Percentiles rank a stretch among this genome's conserved stretches.
These are phyloP conservation scores for Decapterus maruadsi DNA, from an alignment of 2,797 vertebrate genomes.

Conservation along the genomic window DNA sequence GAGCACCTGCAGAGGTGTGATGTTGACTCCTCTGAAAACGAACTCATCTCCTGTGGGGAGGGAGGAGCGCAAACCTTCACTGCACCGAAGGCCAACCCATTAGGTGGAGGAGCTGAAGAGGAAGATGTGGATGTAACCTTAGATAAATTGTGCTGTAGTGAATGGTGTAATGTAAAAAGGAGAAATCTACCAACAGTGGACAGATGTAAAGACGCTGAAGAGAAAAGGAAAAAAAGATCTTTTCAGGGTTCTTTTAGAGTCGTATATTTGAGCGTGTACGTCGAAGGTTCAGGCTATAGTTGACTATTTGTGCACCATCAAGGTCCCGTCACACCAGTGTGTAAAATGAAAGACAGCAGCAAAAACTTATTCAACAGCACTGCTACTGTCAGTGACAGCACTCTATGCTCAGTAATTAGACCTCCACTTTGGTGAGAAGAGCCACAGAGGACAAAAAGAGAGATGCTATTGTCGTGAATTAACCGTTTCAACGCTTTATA, in stretches of 20 bases:
- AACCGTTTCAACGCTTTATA: not conserved
- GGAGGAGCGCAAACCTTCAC: not conserved
- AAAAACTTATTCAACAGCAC: not conserved
- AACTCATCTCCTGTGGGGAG: not conserved
- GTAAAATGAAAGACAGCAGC: not conserved
- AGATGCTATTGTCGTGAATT: not conserved
- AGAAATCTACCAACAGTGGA: not conserved
- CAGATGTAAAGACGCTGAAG: not conserved
- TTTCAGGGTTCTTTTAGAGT: not conserved
- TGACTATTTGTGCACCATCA: not conserved
- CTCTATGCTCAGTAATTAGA: not conserved
- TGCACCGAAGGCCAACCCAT: slow-evolving; percentile 1
- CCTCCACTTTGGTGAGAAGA: not conserved
- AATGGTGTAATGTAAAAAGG: slow-evolving; percentile 11
- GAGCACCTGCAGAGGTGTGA: not conserved
- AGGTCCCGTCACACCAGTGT: not conserved
- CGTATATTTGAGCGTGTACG: not conserved
- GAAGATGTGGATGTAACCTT: slow-evolving; percentile 32
- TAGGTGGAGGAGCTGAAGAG: slow-evolving; percentile 5
- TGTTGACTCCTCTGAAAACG: slow-evolving; percentile 9
- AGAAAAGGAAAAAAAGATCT: not conserved
- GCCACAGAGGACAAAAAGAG: not conserved
- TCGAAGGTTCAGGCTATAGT: not conserved
- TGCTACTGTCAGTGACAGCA: too few species aligned
- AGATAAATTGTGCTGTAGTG: slow-evolving; percentile 18